Conservation (phyloP, 2,888 invertebrate genomes). For the Acleris literana region DNA sequence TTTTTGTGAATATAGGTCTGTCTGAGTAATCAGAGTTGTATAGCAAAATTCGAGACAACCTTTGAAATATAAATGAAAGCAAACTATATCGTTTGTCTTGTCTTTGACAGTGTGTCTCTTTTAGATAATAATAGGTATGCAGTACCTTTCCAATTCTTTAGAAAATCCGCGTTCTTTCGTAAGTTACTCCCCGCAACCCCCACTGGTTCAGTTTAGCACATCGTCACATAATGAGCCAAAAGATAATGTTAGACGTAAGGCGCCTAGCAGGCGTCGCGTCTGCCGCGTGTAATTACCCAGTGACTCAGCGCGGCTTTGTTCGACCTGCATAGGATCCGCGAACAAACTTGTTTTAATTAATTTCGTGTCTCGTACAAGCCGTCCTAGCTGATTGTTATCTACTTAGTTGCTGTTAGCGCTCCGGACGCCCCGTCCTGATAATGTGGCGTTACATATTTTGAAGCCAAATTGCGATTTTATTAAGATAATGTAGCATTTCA, state of each 20-base stretch:
- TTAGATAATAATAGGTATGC: no score
- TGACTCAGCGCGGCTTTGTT: slow-evolving; percentile 82
- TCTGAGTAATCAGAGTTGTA: not conserved
- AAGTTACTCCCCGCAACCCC: slow-evolving; percentile 20
- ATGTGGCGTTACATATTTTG: slow-evolving; percentile 77
- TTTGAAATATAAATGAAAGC: not conserved
- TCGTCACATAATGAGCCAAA: slow-evolving; percentile 59
- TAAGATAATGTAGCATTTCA: slow-evolving; percentile 40
- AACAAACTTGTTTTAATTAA: slow-evolving; percentile 84
- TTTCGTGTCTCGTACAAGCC: slow-evolving; percentile 84
- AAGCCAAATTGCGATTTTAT: slow-evolving; percentile 65
- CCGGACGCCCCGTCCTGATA: slow-evolving; percentile 69
- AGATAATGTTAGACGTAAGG: slow-evolving; percentile 76
- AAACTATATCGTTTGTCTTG: not conserved
- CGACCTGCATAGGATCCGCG: slow-evolving; percentile 81
- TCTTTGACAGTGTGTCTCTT: no score
- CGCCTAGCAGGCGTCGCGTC: slow-evolving; percentile 62
- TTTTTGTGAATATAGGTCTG: slow-evolving; percentile 17
- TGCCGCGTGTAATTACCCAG: slow-evolving; percentile 78
- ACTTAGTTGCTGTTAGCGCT: slow-evolving; percentile 81
- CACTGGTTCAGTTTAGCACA: slow-evolving; percentile 45
- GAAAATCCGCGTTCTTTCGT: slow-evolving; percentile 9
- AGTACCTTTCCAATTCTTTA: no score
- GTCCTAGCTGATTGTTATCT: slow-evolving; percentile 81
- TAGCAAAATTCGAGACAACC: not conserved